These are phyloP conservation scores for Nematopogon swammerdamellus DNA, from an alignment of 2,888 invertebrate species.

Conservation along the genomic window DNA sequence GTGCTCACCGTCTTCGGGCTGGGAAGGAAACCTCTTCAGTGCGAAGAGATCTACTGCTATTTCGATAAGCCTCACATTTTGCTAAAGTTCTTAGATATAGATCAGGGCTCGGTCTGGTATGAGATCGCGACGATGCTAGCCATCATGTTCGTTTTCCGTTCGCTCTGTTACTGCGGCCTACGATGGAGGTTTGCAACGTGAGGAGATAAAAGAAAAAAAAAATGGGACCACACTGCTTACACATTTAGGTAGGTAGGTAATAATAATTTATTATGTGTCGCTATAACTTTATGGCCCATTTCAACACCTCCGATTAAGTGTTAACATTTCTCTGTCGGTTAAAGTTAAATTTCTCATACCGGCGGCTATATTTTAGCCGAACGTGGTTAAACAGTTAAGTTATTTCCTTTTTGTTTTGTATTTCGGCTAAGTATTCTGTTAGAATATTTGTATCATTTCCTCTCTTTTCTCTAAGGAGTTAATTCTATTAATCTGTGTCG, in stretches of 20 bases:
- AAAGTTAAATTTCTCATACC: too few species aligned
- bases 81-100: conserved; percentile 58
- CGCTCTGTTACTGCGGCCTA: conserved; percentile 55
- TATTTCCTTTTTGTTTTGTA: too few species aligned
- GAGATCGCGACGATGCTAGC: conserved; percentile 51
- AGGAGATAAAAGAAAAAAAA: conserved; percentile 14
- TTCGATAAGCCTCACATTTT: conserved; percentile 63
- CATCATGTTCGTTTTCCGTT: conserved; percentile 55
- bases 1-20: conserved; percentile 63
- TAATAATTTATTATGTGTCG: too few species aligned
- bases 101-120: conserved; percentile 52
- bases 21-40: conserved; percentile 52
- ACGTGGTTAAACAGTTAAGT: too few species aligned
- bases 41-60: conserved; percentile 61
- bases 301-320: too few species aligned
- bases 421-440: too few species aligned
- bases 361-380: too few species aligned
- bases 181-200: conserved; percentile 51
- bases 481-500: too few species aligned
- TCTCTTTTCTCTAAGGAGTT: too few species aligned
- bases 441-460: too few species aligned
- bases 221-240: neutral
- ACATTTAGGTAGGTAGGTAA: neutral
- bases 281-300: too few species aligned
- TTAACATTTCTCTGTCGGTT: too few species aligned